Base-by-base conservation (phyloP, 1,140 invertebrate genomes). In the Nautilus pompilius region DNA sequence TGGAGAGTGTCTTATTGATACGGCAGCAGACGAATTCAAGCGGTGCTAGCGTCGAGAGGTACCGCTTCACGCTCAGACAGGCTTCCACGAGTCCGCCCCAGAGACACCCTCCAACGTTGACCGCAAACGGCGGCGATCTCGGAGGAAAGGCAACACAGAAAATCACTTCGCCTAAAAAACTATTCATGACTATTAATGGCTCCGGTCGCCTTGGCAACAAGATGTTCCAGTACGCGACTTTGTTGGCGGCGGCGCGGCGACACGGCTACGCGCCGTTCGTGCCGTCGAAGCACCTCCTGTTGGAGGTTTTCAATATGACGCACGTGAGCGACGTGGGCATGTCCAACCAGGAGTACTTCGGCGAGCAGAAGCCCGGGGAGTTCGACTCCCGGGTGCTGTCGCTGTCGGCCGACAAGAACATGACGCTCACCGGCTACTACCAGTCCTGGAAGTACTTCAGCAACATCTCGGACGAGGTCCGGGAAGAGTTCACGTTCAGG, bases 391-490 rank as follows among this genome's bases (percentile, higher is more conserved):
- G 59, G 1, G 30, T 60, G 1, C 20, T 77, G 24, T 41, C 54
- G 17, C 24, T 74, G 30, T 34, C 65, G n/a, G 34, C 22, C 1
- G 32, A 55, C 10, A 58, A 59, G 17, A 65, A 70, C 32, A 60
- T 60, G 41, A 57, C 54, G 17, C 49, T 75, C 1, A 55, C 54
- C 30, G 57, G 62, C 0, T 72, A 72, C 54, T 68, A 75, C 22
- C 67, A 75, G 53, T 72, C 69, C 2, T 76, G 72, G 72, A 68
- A 66, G 46, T 77, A 77, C 56, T 77, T 72, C 45, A 60, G 65
- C 10, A 41, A 68, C 10, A 48, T 66, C 20, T 33, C 59, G 32
- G n/a, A 67, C 2, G 41, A 29, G 2, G 33, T 77, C n/a, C 53
- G 65, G 17, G n/a, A 71, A 33, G 60, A 62, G 4, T 63, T 77